Evolutionary conservation across 2,113 vertebrate genomes (phyloP), one percentile per base, ranked within the genome.

Genomic region (Lampris megalopsis): DNA sequence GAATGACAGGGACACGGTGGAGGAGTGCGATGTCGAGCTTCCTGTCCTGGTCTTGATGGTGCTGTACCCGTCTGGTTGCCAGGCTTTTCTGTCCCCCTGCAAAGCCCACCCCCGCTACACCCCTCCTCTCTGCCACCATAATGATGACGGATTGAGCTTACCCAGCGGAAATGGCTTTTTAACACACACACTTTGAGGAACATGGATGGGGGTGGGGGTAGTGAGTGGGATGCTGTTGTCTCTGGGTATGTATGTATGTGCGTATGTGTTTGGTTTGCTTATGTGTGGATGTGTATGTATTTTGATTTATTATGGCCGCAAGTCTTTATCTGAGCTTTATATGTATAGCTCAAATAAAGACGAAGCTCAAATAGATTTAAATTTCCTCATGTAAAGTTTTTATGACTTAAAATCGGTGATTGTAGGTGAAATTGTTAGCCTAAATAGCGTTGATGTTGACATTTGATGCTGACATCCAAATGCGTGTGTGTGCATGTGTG

Each of bases 81-180:
- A 89, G 88, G 58, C 71, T 75, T 41, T 68, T 66, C 37, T 1
- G 5, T 57, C 80, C 67, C 58, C 35, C 45, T 66, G 41, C 69
- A 48, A 54, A 53, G 11, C 49, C 63, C 54, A 13, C 41, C 24
- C 56, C n/a, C 10, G 9, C 62, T 56, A 5, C 61, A 52, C 50
- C 68, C 76, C 48, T 3, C 3, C 41, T 63, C 41, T 73, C 59
- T 80, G 42, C 65, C 68, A 53, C 61, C 78, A 56, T 86, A 87
- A 88, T 80, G 57, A 88, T 87, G 86, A 89, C 85, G 74, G 71
- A 92, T 91, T 88, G 57, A 82, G 78, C 74, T 78, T 52, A 62
- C 11, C 0, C 13, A 80, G 50, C 68, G 63, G 82, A 88, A 90
- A 88, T 83, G 0, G 74, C 79, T 87, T 86, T 73, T 83, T 77